phyloP scores from a whole-genome alignment of 2,888 invertebrate genomes.

The Coecobrya sp. region DNA sequence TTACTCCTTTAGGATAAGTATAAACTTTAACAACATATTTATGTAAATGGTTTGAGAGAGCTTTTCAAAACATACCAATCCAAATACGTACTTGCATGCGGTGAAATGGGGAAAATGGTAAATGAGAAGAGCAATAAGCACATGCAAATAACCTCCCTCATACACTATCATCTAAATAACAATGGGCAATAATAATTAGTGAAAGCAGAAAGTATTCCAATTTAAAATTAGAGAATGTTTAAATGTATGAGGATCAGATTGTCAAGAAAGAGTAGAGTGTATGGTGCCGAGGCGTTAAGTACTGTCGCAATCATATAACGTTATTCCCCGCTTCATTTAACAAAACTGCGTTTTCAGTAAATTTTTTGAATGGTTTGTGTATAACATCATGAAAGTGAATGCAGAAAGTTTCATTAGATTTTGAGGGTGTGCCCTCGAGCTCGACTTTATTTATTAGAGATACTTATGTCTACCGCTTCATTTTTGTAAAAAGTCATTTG shows the following conservation, averaged over 20 bases:
- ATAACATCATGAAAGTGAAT: not conserved
- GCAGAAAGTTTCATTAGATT: not conserved
- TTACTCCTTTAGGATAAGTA: slow-evolving; percentile 4
- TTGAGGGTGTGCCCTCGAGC: not conserved
- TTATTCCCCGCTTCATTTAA: slow-evolving; percentile 10
- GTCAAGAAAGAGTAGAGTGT: not conserved
- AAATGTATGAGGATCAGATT: slow-evolving; percentile 1
- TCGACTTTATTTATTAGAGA: not conserved
- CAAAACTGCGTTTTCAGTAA: not conserved
- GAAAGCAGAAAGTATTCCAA: slow-evolving; percentile 16
- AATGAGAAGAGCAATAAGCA: not conserved
- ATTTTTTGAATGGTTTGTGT: not conserved
- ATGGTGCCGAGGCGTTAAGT: not conserved
- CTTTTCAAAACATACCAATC: not conserved
- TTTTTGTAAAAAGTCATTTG: slow-evolving; percentile 33
- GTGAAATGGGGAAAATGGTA: slow-evolving; percentile 32
- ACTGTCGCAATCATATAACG: not conserved
- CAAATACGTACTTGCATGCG: not conserved
- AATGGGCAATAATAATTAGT: slow-evolving; percentile 69
- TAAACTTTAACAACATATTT: slow-evolving; percentile 44
- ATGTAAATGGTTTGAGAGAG: slow-evolving; percentile 52
- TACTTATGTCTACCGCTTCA: slow-evolving; percentile 6
- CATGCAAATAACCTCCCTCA: not conserved
- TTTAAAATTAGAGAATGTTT: slow-evolving; percentile 24
- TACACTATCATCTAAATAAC: not conserved